Evolutionary conservation across 2,888 invertebrate species (phyloP), one percentile per base, ranked within the genome.

Genomic region (Trachelus tabidus): DNA sequence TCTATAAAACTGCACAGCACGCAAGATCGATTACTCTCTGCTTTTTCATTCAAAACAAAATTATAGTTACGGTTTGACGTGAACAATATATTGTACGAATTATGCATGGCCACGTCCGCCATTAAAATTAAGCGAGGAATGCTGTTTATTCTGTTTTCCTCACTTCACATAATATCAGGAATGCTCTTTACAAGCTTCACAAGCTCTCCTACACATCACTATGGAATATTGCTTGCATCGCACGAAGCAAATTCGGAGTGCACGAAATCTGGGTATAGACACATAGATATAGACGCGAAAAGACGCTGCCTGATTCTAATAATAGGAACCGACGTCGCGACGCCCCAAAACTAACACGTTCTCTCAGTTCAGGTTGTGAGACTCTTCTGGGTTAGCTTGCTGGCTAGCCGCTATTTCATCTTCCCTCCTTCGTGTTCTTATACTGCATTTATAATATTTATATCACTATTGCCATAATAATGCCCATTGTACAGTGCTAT

Each of bases 341-440:
- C 77, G 81, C 78, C 82, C 79, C 80, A 76, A 82, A 82, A 82
- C 85, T 85, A 76, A 76, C 81, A 83, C 81, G 82, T 83, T 77
- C 81, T 56, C 56, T 56, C 56, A 56, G 56, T 56, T 56, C 56
- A 56, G 56, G 56, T 56, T 56, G 56, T 56, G 81, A 81, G 83
- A 84, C 85, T 85, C 85, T 84, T 86, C 84, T 83, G 85, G 86
- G 85, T 85, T 86, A 87, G 86, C 84, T 89, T 85, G 87, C 85
- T 84, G 85, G 87, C 87, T 81, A 85, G 84, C 84, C 83, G 78
- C 82, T 80, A 80, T 34, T 71, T 71, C 9, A 11, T 71, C 71
- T 71, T 34, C 31, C 71, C 33, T 71, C 71, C 33, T 31, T 56
- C 56, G 56, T 56, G 56, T 9, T 23, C 56, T 56, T 23, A 56